phyloP scores from a whole-genome alignment of 2,797 vertebrate species.

The Sternarchorhynchus goeldii region DNA sequence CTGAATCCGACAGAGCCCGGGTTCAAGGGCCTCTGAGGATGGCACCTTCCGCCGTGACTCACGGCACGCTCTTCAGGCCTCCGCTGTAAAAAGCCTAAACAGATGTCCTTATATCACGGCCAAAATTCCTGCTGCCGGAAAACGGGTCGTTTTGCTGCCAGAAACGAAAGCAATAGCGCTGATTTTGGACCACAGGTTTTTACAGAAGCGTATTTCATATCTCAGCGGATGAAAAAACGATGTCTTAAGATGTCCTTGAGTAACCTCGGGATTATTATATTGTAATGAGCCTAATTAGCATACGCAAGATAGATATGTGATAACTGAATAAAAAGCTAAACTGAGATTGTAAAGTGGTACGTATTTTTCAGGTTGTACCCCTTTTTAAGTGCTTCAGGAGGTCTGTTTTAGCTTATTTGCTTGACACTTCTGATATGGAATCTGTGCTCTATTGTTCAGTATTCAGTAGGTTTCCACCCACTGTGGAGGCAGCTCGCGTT shows the following conservation, averaged over 20 bases:
- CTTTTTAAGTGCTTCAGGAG: not conserved
- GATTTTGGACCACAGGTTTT: conserved; percentile 41
- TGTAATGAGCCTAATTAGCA: conserved; percentile 30
- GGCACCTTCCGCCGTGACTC: conserved; percentile 67
- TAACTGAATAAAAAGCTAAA: conserved; percentile 22
- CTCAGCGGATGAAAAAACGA: conserved; percentile 17
- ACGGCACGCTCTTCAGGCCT: conserved; percentile 66
- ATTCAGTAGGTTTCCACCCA: not conserved
- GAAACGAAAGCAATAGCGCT: conserved; percentile 61
- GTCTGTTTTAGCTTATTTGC: not conserved
- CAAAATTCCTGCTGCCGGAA: conserved; percentile 66
- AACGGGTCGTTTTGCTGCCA: conserved; percentile 57
- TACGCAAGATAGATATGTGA: conserved; percentile 1
- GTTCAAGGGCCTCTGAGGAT: conserved; percentile 70
- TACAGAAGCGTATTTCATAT: conserved; percentile 48
- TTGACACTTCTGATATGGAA: not conserved
- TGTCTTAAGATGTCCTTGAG: conserved; percentile 37
- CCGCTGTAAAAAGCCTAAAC: conserved; percentile 72
- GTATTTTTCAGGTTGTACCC: conserved; percentile 18
- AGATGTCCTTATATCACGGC: conserved; percentile 73
- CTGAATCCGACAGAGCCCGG: conserved; percentile 59
- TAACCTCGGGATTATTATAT: conserved; percentile 23
- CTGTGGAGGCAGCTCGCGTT: conserved; percentile 23
- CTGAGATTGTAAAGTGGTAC: not conserved
- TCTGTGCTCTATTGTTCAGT: conserved; percentile 14